Percentiles rank a stretch among this genome's conserved stretches.
Conservation (phyloP, 2,113 vertebrate species). For the Fulmarus glacialis region DNA sequence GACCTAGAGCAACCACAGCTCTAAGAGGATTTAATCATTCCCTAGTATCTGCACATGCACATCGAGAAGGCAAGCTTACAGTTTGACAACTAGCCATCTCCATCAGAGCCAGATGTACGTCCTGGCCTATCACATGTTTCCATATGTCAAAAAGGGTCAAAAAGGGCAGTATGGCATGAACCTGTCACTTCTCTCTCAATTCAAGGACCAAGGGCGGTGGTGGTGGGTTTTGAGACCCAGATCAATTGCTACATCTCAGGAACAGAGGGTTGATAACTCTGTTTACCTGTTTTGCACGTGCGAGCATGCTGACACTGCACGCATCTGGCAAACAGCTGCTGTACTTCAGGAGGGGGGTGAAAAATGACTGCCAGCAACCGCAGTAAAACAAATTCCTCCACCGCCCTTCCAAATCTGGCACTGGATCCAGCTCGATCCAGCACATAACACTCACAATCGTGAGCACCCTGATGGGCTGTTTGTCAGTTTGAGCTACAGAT, state of each 20-base stretch:
- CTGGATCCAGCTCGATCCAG: background rate
- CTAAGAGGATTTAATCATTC: background rate
- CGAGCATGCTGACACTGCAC: background rate
- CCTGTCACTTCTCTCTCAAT: background rate
- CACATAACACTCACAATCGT: background rate
- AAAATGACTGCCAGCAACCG: background rate
- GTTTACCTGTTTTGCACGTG: background rate
- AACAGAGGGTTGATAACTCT: background rate
- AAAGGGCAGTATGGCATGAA: background rate
- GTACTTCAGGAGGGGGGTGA: background rate
- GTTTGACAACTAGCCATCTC: background rate
- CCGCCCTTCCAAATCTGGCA: background rate
- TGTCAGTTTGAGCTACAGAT: background rate
- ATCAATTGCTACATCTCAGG: background rate
- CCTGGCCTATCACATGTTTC: background rate
- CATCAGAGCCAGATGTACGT: rapidly evolving
- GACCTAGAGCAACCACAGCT: background rate
- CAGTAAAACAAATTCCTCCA: background rate
- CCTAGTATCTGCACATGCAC: background rate
- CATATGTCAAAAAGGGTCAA: rapidly evolving
- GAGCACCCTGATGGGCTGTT: background rate
- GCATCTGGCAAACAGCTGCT: background rate
- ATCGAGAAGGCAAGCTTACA: background rate
- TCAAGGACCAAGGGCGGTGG: background rate
- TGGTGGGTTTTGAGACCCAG: background rate